phyloP scores from a whole-genome alignment of 2,797 vertebrate genomes.

The Lemur catta region DNA sequence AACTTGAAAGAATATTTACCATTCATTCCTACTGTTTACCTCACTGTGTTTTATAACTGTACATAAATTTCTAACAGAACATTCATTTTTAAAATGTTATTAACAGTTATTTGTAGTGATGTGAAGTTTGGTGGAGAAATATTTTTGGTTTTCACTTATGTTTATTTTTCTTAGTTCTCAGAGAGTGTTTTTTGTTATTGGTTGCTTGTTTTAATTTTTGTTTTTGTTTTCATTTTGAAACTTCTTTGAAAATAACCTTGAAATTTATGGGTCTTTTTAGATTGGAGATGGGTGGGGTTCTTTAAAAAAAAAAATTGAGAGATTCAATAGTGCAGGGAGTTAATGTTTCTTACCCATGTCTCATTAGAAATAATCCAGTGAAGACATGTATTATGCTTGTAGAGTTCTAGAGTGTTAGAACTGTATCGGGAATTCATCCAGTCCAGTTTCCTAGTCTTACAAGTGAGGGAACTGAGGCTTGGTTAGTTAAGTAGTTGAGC shows the following conservation, averaged over 20 bases:
- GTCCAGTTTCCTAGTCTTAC: background rate
- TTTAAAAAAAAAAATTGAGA: background rate
- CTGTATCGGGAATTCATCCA: background rate
- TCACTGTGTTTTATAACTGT: background rate
- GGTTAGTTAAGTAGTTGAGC: background rate
- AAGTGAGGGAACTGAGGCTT: background rate
- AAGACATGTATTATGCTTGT: background rate
- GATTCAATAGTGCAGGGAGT: background rate
- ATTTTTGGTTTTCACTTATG: background rate
- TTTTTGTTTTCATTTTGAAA: conserved; percentile 24
- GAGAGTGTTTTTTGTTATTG: background rate
- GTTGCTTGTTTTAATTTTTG: background rate
- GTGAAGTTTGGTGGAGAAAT: background rate
- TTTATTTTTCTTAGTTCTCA: conserved; percentile 39
- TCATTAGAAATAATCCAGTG: background rate
- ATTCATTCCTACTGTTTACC: background rate
- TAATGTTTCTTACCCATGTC: background rate
- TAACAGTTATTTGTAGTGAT: background rate
- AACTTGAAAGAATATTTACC: background rate
- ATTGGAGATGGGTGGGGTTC: background rate
- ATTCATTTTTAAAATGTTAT: conserved; percentile 28
- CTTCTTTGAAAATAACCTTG: conserved; percentile 17
- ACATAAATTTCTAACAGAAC: background rate
- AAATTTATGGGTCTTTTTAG: background rate
- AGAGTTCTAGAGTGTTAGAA: background rate